phyloP scores from a whole-genome alignment of 2,797 vertebrate genomes.

The Artibeus lituratus region DNA sequence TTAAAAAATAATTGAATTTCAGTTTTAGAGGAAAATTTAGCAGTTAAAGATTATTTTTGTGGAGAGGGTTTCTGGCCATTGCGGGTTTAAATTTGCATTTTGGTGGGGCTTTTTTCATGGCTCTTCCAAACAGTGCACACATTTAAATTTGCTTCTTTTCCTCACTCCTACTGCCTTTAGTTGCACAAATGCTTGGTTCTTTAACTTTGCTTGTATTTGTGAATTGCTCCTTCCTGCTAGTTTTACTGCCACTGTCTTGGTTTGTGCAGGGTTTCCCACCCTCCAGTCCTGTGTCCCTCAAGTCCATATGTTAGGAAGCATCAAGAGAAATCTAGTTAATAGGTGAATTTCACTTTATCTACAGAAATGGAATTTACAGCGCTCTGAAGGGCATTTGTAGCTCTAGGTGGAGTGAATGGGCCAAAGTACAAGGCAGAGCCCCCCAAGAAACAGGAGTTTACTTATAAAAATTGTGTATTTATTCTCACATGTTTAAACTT shows the following conservation, averaged over 20 bases:
- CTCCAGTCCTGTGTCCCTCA: background rate
- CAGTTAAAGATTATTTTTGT: slow-evolving; percentile 56
- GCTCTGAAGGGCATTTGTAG: background rate
- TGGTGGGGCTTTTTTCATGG: background rate
- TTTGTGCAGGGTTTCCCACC: background rate
- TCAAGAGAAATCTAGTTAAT: background rate
- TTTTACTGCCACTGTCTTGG: background rate
- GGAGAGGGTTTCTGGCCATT: background rate
- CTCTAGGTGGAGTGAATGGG: background rate
- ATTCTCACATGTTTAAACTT: background rate
- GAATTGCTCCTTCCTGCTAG: background rate
- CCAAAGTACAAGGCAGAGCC: background rate
- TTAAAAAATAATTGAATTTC: slow-evolving; percentile 75
- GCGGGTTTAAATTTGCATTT: slow-evolving; percentile 42
- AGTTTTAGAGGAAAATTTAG: slow-evolving; percentile 58
- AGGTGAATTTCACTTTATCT: background rate
- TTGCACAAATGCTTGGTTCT: background rate
- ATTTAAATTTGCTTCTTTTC: slow-evolving; percentile 36
- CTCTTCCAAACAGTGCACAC: background rate
- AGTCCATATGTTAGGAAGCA: background rate
- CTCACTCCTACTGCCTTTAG: background rate
- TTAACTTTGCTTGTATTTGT: background rate
- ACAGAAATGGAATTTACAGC: background rate
- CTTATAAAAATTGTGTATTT: background rate
- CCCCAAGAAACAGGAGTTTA: background rate